Evolutionary conservation across 2,888 invertebrate species (phyloP).

Genomic region (Prosopocoilus inquinatus): DNA sequence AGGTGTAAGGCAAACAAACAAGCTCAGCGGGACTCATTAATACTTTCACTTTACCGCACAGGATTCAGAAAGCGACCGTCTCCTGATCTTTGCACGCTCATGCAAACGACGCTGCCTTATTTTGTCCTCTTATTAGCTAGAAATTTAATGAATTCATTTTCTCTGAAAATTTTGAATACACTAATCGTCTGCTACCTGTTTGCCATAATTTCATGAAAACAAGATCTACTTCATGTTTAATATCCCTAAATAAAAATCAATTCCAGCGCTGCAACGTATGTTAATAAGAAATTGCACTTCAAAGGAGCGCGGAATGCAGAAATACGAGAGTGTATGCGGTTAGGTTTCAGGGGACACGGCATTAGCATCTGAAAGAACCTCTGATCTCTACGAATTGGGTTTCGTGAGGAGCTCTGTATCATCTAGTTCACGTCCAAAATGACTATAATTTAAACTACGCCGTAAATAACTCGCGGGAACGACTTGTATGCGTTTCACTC

Average conservation of each 20-base stretch:
- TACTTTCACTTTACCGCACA: no score
- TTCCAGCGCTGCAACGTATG: slow-evolving; percentile 17
- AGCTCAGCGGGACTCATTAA: no score
- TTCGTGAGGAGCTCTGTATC: neutral
- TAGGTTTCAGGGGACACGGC: slow-evolving; percentile 10
- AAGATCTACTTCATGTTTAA: slow-evolving; percentile 11
- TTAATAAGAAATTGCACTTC: slow-evolving; percentile 19
- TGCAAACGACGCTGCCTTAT: no score
- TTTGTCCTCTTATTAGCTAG: no score
- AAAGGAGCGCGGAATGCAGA: slow-evolving; percentile 7
- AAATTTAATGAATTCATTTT: no score
- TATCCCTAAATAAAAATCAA: neutral
- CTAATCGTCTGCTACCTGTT: no score
- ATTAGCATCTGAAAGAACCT: slow-evolving; percentile 22
- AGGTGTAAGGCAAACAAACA: no score
- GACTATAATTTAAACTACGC: neutral
- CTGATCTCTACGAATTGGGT: neutral
- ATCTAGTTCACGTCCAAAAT: neutral
- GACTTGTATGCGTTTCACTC: no score
- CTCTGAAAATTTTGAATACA: no score
- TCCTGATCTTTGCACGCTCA: no score
- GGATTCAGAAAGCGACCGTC: no score
- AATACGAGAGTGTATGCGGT: slow-evolving; percentile 8
- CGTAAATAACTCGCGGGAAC: neutral
- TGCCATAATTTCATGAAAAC: no score